Percentiles rank a stretch among this genome's conserved stretches.
Conservation (phyloP, 2,888 invertebrate genomes). For the Buathra laborator region DNA sequence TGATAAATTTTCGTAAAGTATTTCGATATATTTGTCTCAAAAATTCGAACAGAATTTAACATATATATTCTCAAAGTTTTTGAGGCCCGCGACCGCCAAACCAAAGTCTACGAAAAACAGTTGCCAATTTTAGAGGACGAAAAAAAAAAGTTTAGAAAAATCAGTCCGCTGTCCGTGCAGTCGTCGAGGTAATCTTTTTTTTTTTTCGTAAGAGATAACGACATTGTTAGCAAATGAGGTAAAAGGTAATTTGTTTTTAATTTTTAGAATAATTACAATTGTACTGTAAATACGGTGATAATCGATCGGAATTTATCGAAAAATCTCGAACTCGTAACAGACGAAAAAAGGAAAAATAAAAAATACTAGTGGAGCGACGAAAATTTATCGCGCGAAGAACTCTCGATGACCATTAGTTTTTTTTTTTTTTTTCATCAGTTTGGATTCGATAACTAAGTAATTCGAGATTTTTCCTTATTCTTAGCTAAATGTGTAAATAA, state of each 20-base stretch:
- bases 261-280: conserved; percentile 34
- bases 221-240: background rate
- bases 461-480: conserved; percentile 36
- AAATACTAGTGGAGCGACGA: background rate
- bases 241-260: conserved; percentile 4
- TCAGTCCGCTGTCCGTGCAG: background rate
- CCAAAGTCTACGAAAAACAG: no score
- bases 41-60: no score
- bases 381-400: background rate
- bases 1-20: no score
- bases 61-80: no score
- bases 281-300: conserved; percentile 47
- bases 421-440: background rate
- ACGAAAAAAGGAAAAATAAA: background rate
- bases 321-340: conserved; percentile 13
- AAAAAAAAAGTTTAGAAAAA: background rate
- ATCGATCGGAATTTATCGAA: conserved; percentile 29
- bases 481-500: conserved; percentile 61
- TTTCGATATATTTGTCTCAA: no score
- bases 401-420: background rate
- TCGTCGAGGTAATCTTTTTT: background rate
- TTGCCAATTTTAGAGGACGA: background rate
- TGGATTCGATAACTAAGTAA: conserved; percentile 5
- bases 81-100: no score
- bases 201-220: background rate